These are phyloP conservation scores for Hoplostethus atlanticus DNA, from an alignment of 2,797 vertebrate genomes.

Conservation along the genomic window DNA sequence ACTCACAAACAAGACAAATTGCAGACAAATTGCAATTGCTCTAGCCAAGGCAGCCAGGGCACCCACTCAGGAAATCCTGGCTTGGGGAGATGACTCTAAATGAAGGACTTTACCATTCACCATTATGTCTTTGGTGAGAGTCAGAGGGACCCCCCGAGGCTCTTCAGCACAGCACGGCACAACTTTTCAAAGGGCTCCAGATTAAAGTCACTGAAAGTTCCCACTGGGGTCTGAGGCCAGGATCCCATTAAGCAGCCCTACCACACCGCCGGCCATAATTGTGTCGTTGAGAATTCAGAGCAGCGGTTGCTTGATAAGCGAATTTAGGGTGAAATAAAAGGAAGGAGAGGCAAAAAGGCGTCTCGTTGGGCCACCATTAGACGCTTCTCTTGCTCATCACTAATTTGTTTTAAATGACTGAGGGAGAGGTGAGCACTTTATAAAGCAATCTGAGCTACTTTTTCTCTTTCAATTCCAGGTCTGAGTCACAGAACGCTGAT, in stretches of 20 bases:
- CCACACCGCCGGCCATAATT: constrained; percentile 86
- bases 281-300: constrained; percentile 88
- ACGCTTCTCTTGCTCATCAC: constrained; percentile 74
- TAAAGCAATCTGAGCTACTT: constrained; percentile 65
- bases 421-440: constrained; percentile 79
- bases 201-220: constrained; percentile 88
- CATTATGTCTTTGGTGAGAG: constrained; percentile 87
- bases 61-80: constrained; percentile 84
- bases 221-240: constrained; percentile 86
- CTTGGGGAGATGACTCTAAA: constrained; percentile 86
- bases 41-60: constrained; percentile 74
- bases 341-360: constrained; percentile 65
- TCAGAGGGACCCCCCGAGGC: constrained; percentile 82
- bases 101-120: constrained; percentile 88
- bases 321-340: constrained; percentile 84
- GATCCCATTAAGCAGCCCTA: constrained; percentile 86
- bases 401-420: constrained; percentile 85
- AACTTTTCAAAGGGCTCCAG: constrained; percentile 87
- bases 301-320: constrained; percentile 85
- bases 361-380: constrained; percentile 78
- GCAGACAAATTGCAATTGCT: constrained; percentile 77
- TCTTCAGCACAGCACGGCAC: constrained; percentile 79
- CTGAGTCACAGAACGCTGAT: constrained; percentile 66
- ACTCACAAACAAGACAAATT: constrained; percentile 79
- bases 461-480: constrained; percentile 42